phyloP scores from a whole-genome alignment of 2,113 vertebrate genomes.

The Nerophis ophidion region DNA sequence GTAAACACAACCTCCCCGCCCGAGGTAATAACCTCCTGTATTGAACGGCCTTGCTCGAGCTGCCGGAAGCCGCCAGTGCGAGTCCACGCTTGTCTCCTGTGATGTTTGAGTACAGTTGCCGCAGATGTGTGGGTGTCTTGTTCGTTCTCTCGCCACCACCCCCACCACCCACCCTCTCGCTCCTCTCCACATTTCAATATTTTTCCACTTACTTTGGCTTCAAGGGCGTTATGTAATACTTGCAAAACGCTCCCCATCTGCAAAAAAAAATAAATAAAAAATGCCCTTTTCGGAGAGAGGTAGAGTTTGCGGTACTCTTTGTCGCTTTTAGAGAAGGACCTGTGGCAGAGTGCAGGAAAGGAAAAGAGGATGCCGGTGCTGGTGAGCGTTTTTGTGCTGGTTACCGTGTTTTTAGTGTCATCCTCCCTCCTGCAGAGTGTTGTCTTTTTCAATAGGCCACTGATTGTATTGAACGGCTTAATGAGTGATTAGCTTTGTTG shows the following conservation, averaged over 20 bases:
- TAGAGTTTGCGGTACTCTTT: too few relatives aligned
- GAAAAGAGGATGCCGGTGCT: too few relatives aligned
- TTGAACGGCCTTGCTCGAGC: slow-evolving; percentile 21
- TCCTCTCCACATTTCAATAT: slow-evolving; percentile 30
- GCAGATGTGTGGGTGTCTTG: slow-evolving; percentile 57
- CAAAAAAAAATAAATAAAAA: slow-evolving; percentile 35
- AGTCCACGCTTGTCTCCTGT: slow-evolving; percentile 32
- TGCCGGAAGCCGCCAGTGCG: slow-evolving; percentile 24
- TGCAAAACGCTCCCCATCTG: slow-evolving; percentile 55
- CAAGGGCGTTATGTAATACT: slow-evolving; percentile 63
- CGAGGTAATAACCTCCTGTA: slow-evolving; percentile 2
- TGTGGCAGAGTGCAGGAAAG: too few relatives aligned
- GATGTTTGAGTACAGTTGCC: slow-evolving; percentile 31
- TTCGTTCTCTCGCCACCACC: slow-evolving; percentile 9
- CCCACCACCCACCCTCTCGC: slow-evolving; percentile 14
- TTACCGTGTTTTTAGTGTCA: neutral
- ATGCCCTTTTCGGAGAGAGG: slow-evolving; percentile 35
- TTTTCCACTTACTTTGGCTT: slow-evolving; percentile 47
- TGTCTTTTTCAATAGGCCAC: slow-evolving; percentile 29
- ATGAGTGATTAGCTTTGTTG: slow-evolving; percentile 43
- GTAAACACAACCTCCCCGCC: neutral
- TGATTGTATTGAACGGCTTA: slow-evolving; percentile 46
- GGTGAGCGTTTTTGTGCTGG: slow-evolving; percentile 2
- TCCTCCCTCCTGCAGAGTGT: slow-evolving; percentile 16
- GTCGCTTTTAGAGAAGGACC: too few relatives aligned